Base-by-base conservation (phyloP, 2,797 vertebrate species). In the Delichon dasypus region DNA sequence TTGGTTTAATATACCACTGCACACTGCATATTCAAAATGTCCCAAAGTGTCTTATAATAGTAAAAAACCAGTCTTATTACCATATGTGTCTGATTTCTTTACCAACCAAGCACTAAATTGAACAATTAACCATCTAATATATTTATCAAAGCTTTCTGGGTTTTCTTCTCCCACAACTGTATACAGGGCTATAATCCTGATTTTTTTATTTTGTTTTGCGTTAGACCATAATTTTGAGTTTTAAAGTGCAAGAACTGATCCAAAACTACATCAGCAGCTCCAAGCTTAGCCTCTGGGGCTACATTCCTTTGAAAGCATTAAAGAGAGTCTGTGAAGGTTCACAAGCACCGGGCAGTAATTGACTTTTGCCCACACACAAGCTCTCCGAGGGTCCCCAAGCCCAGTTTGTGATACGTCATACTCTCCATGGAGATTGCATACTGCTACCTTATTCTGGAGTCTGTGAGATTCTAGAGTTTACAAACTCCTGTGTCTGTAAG, bases 121-220 rank as follows among this genome's bases (percentile, higher is more conserved):
- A 94, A 83, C 84, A 87, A 95, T 80, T 96, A 91, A 68, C 23
- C 53, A 62, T 44, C 78, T 83, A 85, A 95, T 87, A 65, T 29
- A 89, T 90, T 77, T 89, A 83, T 74, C 22, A 77, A 82, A 85
- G 8, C 44, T 83, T 77, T 79, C 38, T 32, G 71, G 3, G 23
- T 82, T 94, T 77, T 67, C 36, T 85, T 82, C 30, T 85, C 42
- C 60, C 15, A 34, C 53, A 65, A 51, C 45, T 54, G 19, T 17
- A 76, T 9, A 27, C 21, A 62, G 55, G 26, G 29, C 32, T 85
- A 11, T 47, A 78, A 91, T 72, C 19, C 30, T 57, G n/a, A 60
- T 16, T 20, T 34, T 70, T 74, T 57, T 68, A 27, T 60, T 90
- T 70, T 73, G 7, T 17, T 87, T 85, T 67, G 29, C 15, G 4